phyloP scores from a whole-genome alignment of 2,888 invertebrate species.

The Alsophila aescularia region DNA sequence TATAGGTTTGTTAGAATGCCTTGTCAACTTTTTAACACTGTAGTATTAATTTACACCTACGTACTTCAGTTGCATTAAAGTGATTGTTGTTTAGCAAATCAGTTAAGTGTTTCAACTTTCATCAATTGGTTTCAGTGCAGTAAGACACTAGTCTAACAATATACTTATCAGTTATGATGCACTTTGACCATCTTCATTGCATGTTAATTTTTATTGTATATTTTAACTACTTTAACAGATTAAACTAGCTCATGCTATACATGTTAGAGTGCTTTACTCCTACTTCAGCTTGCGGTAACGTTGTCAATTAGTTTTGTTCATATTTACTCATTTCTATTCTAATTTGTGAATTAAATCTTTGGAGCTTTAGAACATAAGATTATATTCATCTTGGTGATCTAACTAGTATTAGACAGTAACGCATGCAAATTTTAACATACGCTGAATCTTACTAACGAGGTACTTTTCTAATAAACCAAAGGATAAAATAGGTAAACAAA shows the following conservation, averaged over 20 bases:
- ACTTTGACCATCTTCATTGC: slow-evolving; percentile 32
- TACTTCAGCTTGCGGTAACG: slow-evolving; percentile 7
- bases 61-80: not conserved
- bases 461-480: too few relatives aligned
- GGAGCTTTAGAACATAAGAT: too few relatives aligned
- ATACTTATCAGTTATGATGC: slow-evolving; percentile 9
- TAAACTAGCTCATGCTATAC: slow-evolving; percentile 12
- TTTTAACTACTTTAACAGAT: slow-evolving; percentile 11
- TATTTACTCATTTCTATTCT: not conserved
- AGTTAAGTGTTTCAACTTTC: not conserved
- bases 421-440: not conserved
- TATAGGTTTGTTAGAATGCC: slow-evolving; percentile 16
- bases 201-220: slow-evolving; percentile 29
- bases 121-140: slow-evolving; percentile 54
- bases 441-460: too few relatives aligned
- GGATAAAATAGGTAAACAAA: too few relatives aligned
- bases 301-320: not conserved
- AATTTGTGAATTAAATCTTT: not conserved
- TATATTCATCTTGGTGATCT: not conserved
- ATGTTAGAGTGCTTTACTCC: slow-evolving; percentile 23
- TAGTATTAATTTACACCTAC: slow-evolving; percentile 10
- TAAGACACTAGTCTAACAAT: slow-evolving; percentile 34
- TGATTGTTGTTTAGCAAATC: not conserved
- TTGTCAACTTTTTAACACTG: slow-evolving; percentile 3
- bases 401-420: not conserved